Percentiles rank a stretch among this genome's conserved stretches.
These are phyloP conservation scores for Scaptomyza pallida DNA, from an alignment of 1,140 invertebrate species.

Conservation along the genomic window DNA sequence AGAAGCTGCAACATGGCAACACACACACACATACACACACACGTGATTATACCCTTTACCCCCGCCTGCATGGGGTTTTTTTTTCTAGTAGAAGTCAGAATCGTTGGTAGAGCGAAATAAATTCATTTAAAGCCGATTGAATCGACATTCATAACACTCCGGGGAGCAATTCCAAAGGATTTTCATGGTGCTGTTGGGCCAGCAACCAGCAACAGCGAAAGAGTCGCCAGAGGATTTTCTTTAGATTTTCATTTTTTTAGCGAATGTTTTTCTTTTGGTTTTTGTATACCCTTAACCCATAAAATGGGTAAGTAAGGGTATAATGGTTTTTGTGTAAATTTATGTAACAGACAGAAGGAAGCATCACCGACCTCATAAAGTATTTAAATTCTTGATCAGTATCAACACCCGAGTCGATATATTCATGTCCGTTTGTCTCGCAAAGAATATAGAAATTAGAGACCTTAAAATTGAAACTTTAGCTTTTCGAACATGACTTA, in stretches of 20 bases:
- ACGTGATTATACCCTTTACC: not conserved
- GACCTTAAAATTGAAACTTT: too few species aligned
- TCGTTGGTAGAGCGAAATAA: slow-evolving; percentile 66
- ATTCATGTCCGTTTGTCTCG: too few species aligned
- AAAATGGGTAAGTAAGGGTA: too few species aligned
- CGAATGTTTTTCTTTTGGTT: slow-evolving; percentile 17
- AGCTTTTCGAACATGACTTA: too few species aligned
- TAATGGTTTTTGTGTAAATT: too few species aligned
- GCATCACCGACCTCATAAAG: too few species aligned
- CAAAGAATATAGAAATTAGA: too few species aligned
- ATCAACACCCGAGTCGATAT: too few species aligned
- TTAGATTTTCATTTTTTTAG: slow-evolving; percentile 76
- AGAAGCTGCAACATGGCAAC: slow-evolving; percentile 25
- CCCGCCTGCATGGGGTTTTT: not conserved
- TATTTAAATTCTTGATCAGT: too few species aligned
- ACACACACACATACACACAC: slow-evolving; percentile 2
- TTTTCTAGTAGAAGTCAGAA: slow-evolving; percentile 5
- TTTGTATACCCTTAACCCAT: too few species aligned
- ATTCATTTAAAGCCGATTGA: slow-evolving; percentile 83
- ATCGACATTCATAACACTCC: slow-evolving; percentile 83
- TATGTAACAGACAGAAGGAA: too few species aligned
- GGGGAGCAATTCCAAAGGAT: slow-evolving; percentile 83
- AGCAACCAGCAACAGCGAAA: slow-evolving; percentile 67
- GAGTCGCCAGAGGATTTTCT: slow-evolving; percentile 76
- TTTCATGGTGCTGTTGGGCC: slow-evolving; percentile 70